Conservation (phyloP, 64 coral and sea anemone species). For the Cladopsammia gracilis region DNA sequence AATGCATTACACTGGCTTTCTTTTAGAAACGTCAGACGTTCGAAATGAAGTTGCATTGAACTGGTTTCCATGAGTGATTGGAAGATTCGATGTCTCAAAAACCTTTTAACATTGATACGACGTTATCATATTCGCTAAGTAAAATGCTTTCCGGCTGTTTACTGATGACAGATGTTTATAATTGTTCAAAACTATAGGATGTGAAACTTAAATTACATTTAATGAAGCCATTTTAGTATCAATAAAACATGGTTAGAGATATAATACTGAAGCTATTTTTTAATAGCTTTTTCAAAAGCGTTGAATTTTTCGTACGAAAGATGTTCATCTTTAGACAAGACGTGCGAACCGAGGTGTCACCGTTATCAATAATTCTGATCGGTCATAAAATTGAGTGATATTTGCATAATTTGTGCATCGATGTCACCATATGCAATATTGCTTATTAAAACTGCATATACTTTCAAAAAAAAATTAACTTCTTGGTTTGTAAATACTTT, state of each 20-base stretch:
- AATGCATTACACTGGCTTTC: background rate
- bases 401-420: conserved; percentile 40
- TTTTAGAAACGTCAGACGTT: background rate
- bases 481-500: background rate
- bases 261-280: too few species aligned
- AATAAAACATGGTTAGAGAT: background rate
- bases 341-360: background rate
- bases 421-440: background rate
- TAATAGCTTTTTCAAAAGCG: too few species aligned
- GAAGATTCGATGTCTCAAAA: background rate
- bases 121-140: conserved; percentile 23
- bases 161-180: background rate
- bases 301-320: background rate
- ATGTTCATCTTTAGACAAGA: background rate
- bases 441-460: background rate
- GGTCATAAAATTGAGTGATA: conserved; percentile 11
- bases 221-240: conserved; percentile 26
- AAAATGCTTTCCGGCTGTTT: conserved; percentile 19
- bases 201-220: background rate
- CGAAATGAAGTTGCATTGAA: background rate
- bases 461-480: background rate
- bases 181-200: background rate
- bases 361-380: conserved; percentile 23
- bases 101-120: conserved; percentile 27
- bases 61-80: background rate